These are phyloP conservation scores for Carapus acus DNA, from an alignment of 2,797 vertebrate genomes.

Conservation along the genomic window DNA sequence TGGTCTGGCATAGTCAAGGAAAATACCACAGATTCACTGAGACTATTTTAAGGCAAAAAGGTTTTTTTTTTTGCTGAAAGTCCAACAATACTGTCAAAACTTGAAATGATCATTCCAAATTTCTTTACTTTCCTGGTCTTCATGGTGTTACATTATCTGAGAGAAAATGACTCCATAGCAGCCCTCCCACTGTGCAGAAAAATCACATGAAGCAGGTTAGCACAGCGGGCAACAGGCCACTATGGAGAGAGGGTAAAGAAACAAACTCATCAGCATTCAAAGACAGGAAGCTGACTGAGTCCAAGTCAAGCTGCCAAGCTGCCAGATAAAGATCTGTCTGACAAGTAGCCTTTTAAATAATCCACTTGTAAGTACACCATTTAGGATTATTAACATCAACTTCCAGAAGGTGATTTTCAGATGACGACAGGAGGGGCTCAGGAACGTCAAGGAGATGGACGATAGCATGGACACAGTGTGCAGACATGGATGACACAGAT, in stretches of 20 bases:
- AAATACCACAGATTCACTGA: too few relatives aligned
- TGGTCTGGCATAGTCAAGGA: too few relatives aligned
- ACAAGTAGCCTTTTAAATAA: conserved; percentile 67
- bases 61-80: too few relatives aligned
- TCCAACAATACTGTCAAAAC: too few relatives aligned
- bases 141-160: conserved; percentile 12
- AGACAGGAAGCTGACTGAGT: conserved; percentile 53
- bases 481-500: conserved; percentile 52
- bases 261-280: conserved; percentile 68
- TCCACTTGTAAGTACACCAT: conserved; percentile 65
- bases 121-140: neutral
- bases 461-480: conserved; percentile 29
- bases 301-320: conserved; percentile 58
- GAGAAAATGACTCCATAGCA: conserved; percentile 27
- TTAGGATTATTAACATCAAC: conserved; percentile 62
- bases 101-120: neutral
- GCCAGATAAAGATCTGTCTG: conserved; percentile 66
- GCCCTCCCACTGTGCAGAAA: conserved; percentile 19
- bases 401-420: conserved; percentile 43
- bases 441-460: conserved; percentile 38
- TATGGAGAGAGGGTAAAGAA: conserved; percentile 29
- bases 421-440: conserved; percentile 11
- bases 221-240: conserved; percentile 38
- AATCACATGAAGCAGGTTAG: conserved; percentile 49
- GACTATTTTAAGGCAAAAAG: too few relatives aligned